These are phyloP conservation scores for Aegotheles bennettii DNA, from an alignment of 2,113 vertebrate genomes.

Conservation along the genomic window DNA sequence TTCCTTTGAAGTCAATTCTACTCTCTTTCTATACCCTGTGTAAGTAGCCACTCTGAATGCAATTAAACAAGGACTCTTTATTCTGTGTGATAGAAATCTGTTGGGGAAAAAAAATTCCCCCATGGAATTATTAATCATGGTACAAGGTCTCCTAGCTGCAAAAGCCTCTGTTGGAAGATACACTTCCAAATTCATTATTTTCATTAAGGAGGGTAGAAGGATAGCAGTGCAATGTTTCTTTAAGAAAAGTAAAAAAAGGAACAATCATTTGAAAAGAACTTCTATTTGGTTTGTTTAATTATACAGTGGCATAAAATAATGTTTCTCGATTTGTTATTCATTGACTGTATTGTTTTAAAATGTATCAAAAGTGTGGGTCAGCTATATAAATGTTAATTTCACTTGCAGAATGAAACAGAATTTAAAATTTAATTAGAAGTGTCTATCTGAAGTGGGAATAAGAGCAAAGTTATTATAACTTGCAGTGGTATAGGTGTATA, in stretches of 20 bases:
- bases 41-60: background rate
- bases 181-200: background rate
- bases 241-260: background rate
- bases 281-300: background rate
- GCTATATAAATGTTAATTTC: background rate
- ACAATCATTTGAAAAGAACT: background rate
- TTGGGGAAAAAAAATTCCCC: background rate
- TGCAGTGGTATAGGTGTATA: background rate
- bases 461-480: background rate
- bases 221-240: background rate
- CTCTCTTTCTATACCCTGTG: background rate
- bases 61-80: background rate
- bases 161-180: background rate
- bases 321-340: background rate
- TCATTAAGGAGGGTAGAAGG: background rate
- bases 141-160: background rate
- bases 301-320: background rate
- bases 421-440: background rate
- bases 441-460: background rate
- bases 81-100: background rate
- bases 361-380: background rate
- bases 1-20: background rate
- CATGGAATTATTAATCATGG: background rate
- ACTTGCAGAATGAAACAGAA: background rate
- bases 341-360: background rate